Evolutionary conservation across 2,888 invertebrate species (phyloP).

Genomic region (Bursaphelenchus okinawaensis): DNA sequence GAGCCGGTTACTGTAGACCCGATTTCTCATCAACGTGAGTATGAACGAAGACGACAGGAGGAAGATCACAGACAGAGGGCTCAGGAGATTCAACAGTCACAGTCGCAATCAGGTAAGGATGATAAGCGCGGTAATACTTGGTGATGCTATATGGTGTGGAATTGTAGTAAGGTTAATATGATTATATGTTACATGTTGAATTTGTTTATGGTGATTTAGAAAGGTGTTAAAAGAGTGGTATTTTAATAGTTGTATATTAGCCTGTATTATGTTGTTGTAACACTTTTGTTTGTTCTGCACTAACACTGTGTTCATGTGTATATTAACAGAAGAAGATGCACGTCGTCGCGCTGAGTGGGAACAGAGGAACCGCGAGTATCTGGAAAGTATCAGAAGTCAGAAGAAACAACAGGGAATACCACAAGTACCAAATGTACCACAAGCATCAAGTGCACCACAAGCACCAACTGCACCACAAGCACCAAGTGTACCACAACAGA

Average conservation of each 20-base stretch:
- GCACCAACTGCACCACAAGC: background rate
- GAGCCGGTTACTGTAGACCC: conserved; percentile 22
- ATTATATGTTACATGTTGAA: too few species aligned
- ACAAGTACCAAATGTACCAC: background rate
- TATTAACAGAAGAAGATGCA: background rate
- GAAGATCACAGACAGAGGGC: background rate
- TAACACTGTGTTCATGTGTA: background rate
- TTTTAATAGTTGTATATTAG: too few species aligned
- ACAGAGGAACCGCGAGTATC: conserved; percentile 9
- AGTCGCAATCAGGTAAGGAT: background rate
- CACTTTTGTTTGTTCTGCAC: background rate
- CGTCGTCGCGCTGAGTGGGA: background rate
- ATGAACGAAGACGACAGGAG: background rate
- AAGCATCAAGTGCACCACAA: background rate
- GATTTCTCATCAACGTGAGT: conserved; percentile 2
- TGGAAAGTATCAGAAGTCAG: conserved; percentile 8
- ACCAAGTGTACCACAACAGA: background rate
- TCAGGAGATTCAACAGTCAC: background rate
- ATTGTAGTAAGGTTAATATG: background rate
- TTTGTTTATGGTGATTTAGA: too few species aligned
- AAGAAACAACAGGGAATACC: background rate
- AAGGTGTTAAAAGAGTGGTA: too few species aligned
- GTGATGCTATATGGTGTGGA: too few species aligned
- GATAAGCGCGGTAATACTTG: too few species aligned
- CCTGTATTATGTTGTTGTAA: too few species aligned